Evolutionary conservation across 64 coral and sea anemone genomes (phyloP).

Genomic region (Stichodactyla helianthus): DNA sequence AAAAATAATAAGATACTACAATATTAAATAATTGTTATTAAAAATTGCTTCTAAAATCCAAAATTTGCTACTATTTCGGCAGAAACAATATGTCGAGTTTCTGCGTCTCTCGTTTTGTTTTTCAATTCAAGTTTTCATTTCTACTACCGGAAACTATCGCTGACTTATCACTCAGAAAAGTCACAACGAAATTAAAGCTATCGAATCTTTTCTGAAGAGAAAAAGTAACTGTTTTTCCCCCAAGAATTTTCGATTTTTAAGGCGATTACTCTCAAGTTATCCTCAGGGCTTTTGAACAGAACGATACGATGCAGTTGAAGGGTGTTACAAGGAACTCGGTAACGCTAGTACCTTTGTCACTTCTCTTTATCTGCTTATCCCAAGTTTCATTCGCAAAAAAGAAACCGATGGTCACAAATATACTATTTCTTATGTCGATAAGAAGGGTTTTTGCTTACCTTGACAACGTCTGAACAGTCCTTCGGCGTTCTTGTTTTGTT

Average conservation of each 20-base stretch:
- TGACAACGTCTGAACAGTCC: background rate
- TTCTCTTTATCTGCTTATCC: background rate
- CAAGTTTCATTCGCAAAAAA: background rate
- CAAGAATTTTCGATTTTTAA: background rate
- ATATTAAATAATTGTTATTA: background rate
- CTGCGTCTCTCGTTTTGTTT: background rate
- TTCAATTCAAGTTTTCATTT: background rate
- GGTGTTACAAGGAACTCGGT: background rate
- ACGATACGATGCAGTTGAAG: background rate
- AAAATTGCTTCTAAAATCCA: too few relatives aligned
- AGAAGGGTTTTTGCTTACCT: background rate
- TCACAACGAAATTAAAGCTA: background rate
- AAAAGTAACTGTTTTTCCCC: background rate
- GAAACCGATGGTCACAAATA: background rate
- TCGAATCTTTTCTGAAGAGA: background rate
- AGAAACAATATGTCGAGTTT: background rate
- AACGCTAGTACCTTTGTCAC: background rate
- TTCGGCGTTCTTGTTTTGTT: slow-evolving; percentile 55
- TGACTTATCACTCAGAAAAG: background rate
- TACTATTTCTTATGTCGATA: background rate
- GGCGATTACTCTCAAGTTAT: background rate
- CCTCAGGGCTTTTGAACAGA: background rate
- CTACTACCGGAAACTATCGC: background rate
- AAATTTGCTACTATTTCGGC: too few relatives aligned
- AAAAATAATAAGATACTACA: background rate